These are phyloP conservation scores for Craseonycteris thonglongyai DNA, from an alignment of 2,113 vertebrate genomes.

Conservation along the genomic window DNA sequence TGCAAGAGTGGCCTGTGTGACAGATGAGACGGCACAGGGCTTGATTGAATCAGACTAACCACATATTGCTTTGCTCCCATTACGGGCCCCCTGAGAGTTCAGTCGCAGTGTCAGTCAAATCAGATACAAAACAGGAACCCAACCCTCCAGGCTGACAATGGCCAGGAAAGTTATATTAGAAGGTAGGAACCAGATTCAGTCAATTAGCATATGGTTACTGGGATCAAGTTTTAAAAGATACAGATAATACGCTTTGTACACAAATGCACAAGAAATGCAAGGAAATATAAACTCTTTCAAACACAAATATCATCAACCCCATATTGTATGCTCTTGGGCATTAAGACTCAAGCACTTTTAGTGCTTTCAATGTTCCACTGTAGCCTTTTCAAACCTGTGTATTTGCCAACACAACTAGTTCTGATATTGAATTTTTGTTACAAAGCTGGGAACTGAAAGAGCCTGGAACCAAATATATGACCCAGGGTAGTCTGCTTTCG, in stretches of 20 bases:
- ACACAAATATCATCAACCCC: not conserved
- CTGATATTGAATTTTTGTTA: conserved; percentile 63
- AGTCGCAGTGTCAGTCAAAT: conserved; percentile 51
- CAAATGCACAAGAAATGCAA: not conserved
- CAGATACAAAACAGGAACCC: conserved; percentile 35
- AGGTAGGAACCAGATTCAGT: not conserved
- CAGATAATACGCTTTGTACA: not conserved
- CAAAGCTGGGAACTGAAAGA: conserved; percentile 13
- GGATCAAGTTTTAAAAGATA: not conserved
- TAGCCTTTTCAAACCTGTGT: conserved; percentile 42
- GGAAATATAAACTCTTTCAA: not conserved
- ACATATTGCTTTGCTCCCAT: conserved; percentile 29
- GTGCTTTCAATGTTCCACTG: not conserved
- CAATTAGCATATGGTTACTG: not conserved
- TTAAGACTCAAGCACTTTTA: not conserved
- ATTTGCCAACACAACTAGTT: conserved; percentile 62
- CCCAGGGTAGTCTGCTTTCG: not conserved
- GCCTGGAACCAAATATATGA: conserved; percentile 37
- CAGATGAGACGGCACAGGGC: conserved; percentile 50
- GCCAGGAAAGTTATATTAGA: not conserved
- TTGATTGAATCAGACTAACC: conserved; percentile 64
- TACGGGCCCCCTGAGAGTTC: conserved; percentile 33
- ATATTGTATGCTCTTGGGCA: conserved; percentile 5
- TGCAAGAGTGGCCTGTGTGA: conserved; percentile 49
- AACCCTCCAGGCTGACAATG: not conserved